Evolutionary conservation across 1,140 invertebrate species (phyloP).

Genomic region (Cyrtorhinus lividipennis): DNA sequence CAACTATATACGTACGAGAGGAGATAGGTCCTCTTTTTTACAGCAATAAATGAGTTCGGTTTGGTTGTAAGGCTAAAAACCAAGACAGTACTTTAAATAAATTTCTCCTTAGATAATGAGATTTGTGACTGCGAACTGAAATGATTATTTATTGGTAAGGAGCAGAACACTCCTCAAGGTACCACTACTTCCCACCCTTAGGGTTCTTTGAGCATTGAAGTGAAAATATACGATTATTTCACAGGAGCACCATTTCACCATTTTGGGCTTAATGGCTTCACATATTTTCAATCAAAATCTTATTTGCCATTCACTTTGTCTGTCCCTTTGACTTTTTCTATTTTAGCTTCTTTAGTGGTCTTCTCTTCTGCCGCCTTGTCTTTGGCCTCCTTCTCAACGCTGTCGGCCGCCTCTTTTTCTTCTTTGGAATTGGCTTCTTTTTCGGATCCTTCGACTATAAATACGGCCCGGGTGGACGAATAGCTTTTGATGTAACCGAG

Average conservation of each 20-base stretch:
- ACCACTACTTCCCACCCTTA: too few species aligned
- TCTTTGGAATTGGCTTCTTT: background rate
- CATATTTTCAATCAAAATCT: background rate
- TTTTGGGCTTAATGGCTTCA: background rate
- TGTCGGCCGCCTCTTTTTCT: background rate
- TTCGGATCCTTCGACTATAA: slow-evolving; percentile 27
- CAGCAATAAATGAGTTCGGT: too few species aligned
- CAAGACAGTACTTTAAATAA: too few species aligned
- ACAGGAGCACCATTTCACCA: background rate
- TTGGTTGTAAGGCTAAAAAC: too few species aligned
- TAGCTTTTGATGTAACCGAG: slow-evolving; percentile 62
- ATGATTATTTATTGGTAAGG: too few species aligned
- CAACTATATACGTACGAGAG: too few species aligned
- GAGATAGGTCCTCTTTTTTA: too few species aligned
- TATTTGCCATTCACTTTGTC: background rate
- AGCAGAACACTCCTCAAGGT: too few species aligned
- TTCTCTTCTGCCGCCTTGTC: background rate
- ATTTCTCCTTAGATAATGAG: too few species aligned
- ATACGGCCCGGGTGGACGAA: slow-evolving; percentile 56
- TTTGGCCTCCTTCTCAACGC: background rate
- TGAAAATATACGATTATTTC: too few species aligned
- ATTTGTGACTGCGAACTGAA: too few species aligned
- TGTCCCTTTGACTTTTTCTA: background rate
- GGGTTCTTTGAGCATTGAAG: too few species aligned
- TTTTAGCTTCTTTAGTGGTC: background rate